Evolutionary conservation across 2,888 invertebrate genomes (phyloP).

Genomic region (Spicauda simplicius): DNA sequence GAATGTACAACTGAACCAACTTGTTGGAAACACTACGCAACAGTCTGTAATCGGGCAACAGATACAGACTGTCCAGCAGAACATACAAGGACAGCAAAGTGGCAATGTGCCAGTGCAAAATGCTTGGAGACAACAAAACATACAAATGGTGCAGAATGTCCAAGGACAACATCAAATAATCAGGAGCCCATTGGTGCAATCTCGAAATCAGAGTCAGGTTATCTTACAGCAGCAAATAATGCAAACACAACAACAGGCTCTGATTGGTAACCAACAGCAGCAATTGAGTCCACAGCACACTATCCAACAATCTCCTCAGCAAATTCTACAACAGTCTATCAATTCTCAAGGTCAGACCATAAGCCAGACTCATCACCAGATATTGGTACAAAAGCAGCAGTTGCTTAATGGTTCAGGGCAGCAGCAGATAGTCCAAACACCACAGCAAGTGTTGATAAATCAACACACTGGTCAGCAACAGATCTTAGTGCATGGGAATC

Average conservation of each 20-base stretch:
- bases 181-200: slow-evolving; percentile 75
- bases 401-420: slow-evolving; percentile 82
- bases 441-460: slow-evolving; percentile 81
- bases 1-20: slow-evolving; percentile 74
- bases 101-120: slow-evolving; percentile 68
- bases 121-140: slow-evolving; percentile 79
- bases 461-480: slow-evolving; percentile 80
- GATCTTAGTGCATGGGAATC: slow-evolving; percentile 79
- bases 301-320: slow-evolving; percentile 83
- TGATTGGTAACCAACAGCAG: slow-evolving; percentile 74
- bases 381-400: slow-evolving; percentile 84
- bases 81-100: slow-evolving; percentile 71
- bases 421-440: slow-evolving; percentile 79
- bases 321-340: slow-evolving; percentile 86
- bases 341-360: slow-evolving; percentile 80
- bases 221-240: slow-evolving; percentile 85
- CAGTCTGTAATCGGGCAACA: slow-evolving; percentile 78
- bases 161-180: slow-evolving; percentile 83
- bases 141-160: slow-evolving; percentile 80
- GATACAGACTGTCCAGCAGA: slow-evolving; percentile 78
- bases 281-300: slow-evolving; percentile 82
- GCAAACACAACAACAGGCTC: slow-evolving; percentile 79
- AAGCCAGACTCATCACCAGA: slow-evolving; percentile 79
- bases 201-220: slow-evolving; percentile 80
- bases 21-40: slow-evolving; percentile 70